A percentile compares a stretch with the other conserved stretches of the same genome.
phyloP scores from a whole-genome alignment of 2,113 vertebrate genomes.

The Catharus minimus region DNA sequence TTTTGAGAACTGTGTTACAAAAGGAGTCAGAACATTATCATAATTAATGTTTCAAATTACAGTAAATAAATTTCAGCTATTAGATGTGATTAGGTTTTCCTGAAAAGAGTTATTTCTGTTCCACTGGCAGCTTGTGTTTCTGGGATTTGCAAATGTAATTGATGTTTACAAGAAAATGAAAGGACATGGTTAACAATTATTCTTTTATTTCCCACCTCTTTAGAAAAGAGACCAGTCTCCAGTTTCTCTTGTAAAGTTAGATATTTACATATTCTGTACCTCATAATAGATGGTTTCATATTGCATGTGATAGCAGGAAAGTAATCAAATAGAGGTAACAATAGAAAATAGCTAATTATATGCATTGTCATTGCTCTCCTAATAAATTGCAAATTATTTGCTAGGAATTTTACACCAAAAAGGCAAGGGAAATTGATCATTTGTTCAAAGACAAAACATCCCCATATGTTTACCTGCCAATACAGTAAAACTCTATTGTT shows the following conservation, averaged over 20 bases:
- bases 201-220: conserved; percentile 69
- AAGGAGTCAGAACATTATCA: conserved; percentile 54
- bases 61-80: conserved; percentile 68
- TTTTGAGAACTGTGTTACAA: conserved; percentile 33
- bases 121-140: conserved; percentile 51
- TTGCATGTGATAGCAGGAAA: conserved; percentile 51
- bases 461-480: neutral
- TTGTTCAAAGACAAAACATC: conserved; percentile 10
- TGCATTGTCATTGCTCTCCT: conserved; percentile 11
- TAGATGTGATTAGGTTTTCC: conserved; percentile 67
- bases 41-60: conserved; percentile 71
- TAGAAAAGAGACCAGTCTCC: conserved; percentile 49
- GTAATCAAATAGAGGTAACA: conserved; percentile 52
- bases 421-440: neutral
- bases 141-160: conserved; percentile 69
- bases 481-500: neutral
- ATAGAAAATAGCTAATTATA: conserved; percentile 61
- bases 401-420: neutral
- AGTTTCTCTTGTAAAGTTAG: conserved; percentile 58
- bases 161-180: conserved; percentile 72
- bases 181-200: conserved; percentile 72
- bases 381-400: conserved; percentile 51
- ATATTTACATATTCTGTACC: conserved; percentile 66
- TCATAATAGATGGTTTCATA: conserved; percentile 67
- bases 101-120: conserved; percentile 73